Evolutionary conservation across 2,888 invertebrate species (phyloP), one percentile per base, ranked within the genome.

Genomic region (Meteorus cinctellus): DNA sequence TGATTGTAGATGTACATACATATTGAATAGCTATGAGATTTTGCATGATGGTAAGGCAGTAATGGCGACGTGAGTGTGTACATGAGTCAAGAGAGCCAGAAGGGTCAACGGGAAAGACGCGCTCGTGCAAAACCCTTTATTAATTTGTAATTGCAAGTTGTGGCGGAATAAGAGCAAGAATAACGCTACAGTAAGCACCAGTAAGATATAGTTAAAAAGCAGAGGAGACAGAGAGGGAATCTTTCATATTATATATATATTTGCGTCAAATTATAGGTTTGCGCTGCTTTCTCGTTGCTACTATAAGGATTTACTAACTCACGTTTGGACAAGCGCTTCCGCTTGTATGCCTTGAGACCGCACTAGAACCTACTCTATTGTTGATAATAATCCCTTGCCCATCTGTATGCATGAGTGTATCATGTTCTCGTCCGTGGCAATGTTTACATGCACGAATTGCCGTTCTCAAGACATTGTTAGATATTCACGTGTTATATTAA

Each of bases 141-240:
- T 86, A 86, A 86, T 86, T 86, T 86, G 83, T 86, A 86, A 86
- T 86, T 86, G 86, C 83, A 78, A 82, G 79, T 82, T 77, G 77
- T 2, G 48, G 48, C 16, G n/a, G n/a, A 48, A 48, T 48, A 48
- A 16, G 48, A 48, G 5, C 6, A 16, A n/a, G 14, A 5, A 48
- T 48, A 48, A 48, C 77, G 79, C 69, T 69, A 77, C 71, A 76
- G 73, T 51, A 72, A 48, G 41, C 41, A 0, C 12, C 12, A 65
- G 75, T 27, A 34, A 73, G 72, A 68, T 34, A 72, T 66, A 31
- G 55, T 51, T 45, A 31, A 48, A 51, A 10, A 69, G 66, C 41
- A 29, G 29, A 31, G 48, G 29, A 36, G 48, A 19, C 45, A 55
- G 19, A 59, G 14, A 12, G 55, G 59, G 29, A 48, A 48, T 48